Evolutionary conservation across 2,797 vertebrate species (phyloP).

Genomic region (Amazona finschi): DNA sequence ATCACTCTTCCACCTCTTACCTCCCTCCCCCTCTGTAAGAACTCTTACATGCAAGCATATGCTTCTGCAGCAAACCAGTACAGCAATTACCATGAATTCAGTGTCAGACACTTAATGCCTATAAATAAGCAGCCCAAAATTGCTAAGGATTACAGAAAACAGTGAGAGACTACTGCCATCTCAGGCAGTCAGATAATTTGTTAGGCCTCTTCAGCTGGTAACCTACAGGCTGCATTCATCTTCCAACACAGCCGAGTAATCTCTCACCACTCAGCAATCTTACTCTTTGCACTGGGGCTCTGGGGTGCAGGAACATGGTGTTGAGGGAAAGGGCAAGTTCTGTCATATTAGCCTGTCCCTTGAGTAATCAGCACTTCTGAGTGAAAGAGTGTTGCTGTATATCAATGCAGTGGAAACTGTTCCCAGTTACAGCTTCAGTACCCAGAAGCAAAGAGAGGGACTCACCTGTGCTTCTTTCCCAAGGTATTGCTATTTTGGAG

Average conservation of each 20-base stretch:
- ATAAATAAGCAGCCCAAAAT: slow-evolving; percentile 8
- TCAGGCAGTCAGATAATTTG: not conserved
- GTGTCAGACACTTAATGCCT: not conserved
- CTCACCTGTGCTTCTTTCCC: not conserved
- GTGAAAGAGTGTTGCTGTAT: not conserved
- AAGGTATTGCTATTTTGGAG: not conserved
- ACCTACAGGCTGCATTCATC: not conserved
- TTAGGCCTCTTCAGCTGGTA: not conserved
- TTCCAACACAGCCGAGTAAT: not conserved
- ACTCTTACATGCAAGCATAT: not conserved
- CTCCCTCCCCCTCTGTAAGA: not conserved
- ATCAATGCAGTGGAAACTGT: not conserved
- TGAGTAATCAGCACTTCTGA: not conserved
- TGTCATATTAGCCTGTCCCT: not conserved
- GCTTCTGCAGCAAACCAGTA: not conserved
- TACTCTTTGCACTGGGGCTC: not conserved
- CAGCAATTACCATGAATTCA: not conserved
- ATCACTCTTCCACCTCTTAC: not conserved
- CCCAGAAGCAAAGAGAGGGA: not conserved
- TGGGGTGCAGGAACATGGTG: not conserved
- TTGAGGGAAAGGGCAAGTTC: not conserved
- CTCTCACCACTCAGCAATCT: not conserved
- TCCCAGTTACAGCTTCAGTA: not conserved
- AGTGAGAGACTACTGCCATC: not conserved
- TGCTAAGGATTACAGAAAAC: not conserved